These are phyloP conservation scores for Cyprinus carpio DNA, from an alignment of 2,113 vertebrate species.

Conservation along the genomic window DNA sequence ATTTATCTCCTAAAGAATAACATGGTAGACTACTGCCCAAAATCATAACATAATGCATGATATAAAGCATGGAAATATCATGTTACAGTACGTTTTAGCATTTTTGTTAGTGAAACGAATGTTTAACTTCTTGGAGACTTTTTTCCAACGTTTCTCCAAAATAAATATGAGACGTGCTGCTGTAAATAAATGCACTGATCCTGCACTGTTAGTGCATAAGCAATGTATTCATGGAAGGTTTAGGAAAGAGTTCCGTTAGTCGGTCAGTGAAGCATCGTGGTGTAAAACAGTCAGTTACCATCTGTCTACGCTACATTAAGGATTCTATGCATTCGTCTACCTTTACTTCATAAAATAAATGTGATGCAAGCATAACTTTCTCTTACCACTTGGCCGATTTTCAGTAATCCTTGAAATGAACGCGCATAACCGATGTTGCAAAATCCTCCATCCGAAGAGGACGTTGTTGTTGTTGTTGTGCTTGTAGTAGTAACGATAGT, in stretches of 20 bases:
- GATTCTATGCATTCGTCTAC: not conserved
- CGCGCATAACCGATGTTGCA: conserved; percentile 69
- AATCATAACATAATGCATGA: not conserved
- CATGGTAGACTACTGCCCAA: not conserved
- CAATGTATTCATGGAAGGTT: not conserved
- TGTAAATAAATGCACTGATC: not conserved
- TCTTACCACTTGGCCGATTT: conserved; percentile 75
- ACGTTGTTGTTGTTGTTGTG: conserved; percentile 56
- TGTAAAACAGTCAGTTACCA: not conserved
- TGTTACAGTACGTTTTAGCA: not conserved
- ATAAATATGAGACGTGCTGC: too few species aligned
- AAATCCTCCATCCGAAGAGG: conserved; percentile 52
- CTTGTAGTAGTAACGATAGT: conserved; percentile 63
- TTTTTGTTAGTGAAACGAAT: not conserved
- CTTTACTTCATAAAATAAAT: not conserved
- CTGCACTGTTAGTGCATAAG: not conserved
- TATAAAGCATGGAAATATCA: not conserved
- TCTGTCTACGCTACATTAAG: not conserved
- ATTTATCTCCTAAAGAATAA: not conserved
- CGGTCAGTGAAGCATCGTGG: not conserved
- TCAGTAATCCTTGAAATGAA: conserved; percentile 71
- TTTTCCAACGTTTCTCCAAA: not conserved
- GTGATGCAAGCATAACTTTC: too few species aligned
- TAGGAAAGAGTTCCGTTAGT: not conserved
- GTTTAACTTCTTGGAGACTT: not conserved